These are phyloP conservation scores for Lepidocyrtinus sp. DNA, from an alignment of 2,888 invertebrate species.

Conservation along the genomic window DNA sequence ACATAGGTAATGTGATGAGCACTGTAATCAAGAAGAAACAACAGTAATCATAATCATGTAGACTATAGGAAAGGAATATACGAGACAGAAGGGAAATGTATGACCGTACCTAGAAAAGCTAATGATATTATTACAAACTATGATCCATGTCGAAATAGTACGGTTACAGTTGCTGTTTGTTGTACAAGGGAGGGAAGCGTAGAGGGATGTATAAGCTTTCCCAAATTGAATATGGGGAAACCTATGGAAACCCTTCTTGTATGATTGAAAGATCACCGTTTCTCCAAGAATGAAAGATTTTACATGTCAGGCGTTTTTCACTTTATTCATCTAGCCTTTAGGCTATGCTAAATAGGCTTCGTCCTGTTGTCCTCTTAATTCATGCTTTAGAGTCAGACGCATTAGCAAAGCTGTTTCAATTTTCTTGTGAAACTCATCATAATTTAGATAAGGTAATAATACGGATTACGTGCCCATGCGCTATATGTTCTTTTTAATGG, in stretches of 20 bases:
- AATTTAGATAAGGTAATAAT: constrained; percentile 47
- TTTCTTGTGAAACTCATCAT: constrained; percentile 22
- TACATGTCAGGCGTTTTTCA: neutral
- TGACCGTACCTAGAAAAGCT: neutral
- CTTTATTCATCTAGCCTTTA: neutral
- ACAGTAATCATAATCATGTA: constrained; percentile 8
- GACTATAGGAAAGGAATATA: neutral
- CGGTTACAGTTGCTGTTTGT: neutral
- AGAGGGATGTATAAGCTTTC: neutral
- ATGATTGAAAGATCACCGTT: neutral
- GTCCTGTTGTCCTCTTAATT: neutral
- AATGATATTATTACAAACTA: constrained; percentile 41
- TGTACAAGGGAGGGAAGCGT: neutral
- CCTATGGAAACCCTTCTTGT: neutral
- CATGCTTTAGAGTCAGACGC: too few species aligned
- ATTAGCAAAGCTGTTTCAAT: neutral
- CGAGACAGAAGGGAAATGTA: neutral
- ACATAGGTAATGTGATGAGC: constrained; percentile 25
- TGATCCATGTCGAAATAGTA: too few species aligned
- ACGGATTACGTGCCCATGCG: constrained; percentile 32
- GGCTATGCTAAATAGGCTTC: neutral
- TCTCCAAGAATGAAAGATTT: neutral
- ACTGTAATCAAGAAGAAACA: constrained; percentile 39
- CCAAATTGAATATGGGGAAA: neutral
- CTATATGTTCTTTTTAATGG: constrained; percentile 20